These are phyloP conservation scores for Microcebus murinus DNA, from an alignment of 2,113 vertebrate species.

Conservation along the genomic window DNA sequence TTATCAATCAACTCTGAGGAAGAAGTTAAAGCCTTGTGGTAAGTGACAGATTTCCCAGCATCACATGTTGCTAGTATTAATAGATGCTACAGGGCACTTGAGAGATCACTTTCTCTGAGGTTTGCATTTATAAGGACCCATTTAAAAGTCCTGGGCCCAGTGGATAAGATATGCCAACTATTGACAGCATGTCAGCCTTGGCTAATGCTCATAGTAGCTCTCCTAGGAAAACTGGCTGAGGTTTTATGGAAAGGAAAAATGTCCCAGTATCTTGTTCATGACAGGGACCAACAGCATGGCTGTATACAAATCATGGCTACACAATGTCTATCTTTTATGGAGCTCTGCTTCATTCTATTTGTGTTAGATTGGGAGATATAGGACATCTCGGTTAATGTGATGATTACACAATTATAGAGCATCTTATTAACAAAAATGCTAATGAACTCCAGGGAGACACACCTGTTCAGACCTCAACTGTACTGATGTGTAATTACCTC, in stretches of 20 bases:
- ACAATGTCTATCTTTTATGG: neutral
- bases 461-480: neutral
- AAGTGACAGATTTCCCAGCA: neutral
- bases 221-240: neutral
- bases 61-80: neutral
- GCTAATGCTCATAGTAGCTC: neutral
- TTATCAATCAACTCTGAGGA: slow-evolving; percentile 1
- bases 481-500: neutral
- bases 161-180: neutral
- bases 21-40: neutral
- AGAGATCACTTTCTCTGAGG: neutral
- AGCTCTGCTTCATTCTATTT: neutral
- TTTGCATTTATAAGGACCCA: neutral
- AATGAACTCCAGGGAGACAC: neutral
- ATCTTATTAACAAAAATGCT: neutral
- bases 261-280: neutral
- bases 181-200: neutral
- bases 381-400: neutral
- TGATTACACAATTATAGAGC: neutral
- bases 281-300: neutral
- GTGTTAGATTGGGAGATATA: neutral
- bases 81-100: neutral
- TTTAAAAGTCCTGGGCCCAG: neutral
- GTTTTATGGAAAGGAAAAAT: neutral
- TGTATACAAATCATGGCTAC: neutral